phyloP scores from a whole-genome alignment of 1,140 invertebrate genomes.

The Diorhabda elongata region DNA sequence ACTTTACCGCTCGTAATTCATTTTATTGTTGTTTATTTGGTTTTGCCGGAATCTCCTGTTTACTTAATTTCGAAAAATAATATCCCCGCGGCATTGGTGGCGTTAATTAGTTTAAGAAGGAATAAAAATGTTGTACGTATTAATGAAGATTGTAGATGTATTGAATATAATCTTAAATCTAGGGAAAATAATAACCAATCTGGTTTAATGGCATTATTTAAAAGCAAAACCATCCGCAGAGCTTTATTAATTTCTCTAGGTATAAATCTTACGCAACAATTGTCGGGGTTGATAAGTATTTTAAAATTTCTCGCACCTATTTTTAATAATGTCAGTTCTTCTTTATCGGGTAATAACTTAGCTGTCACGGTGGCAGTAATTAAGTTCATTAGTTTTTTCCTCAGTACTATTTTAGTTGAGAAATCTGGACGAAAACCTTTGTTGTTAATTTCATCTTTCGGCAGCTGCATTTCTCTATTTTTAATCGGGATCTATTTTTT shows the following conservation, averaged over 20 bases:
- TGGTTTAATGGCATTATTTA: conserved; percentile 56
- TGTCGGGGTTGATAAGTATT: conserved; percentile 61
- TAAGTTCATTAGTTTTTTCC: conserved; percentile 66
- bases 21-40: conserved; percentile 50
- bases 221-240: conserved; percentile 54
- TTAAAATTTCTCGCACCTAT: conserved; percentile 6
- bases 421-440: conserved; percentile 67
- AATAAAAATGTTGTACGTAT: conserved; percentile 48
- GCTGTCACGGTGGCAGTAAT: conserved; percentile 79
- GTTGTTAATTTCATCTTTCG: conserved; percentile 64
- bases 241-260: conserved; percentile 66
- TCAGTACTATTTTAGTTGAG: conserved; percentile 59
- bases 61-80: conserved; percentile 59
- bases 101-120: conserved; percentile 60
- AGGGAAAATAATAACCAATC: conserved; percentile 52
- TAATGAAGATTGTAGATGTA: conserved; percentile 4
- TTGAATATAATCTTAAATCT: conserved; percentile 20
- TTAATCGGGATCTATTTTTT: conserved; percentile 64
- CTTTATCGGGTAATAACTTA: conserved; percentile 59
- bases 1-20: conserved; percentile 44
- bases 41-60: conserved; percentile 72
- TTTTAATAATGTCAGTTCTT: conserved; percentile 3
- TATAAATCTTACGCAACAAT: conserved; percentile 69
- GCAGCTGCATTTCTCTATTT: conserved; percentile 51
- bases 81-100: conserved; percentile 55